Base-by-base conservation (phyloP, 2,888 invertebrate species). In the Lasioglossum leucozonium region DNA sequence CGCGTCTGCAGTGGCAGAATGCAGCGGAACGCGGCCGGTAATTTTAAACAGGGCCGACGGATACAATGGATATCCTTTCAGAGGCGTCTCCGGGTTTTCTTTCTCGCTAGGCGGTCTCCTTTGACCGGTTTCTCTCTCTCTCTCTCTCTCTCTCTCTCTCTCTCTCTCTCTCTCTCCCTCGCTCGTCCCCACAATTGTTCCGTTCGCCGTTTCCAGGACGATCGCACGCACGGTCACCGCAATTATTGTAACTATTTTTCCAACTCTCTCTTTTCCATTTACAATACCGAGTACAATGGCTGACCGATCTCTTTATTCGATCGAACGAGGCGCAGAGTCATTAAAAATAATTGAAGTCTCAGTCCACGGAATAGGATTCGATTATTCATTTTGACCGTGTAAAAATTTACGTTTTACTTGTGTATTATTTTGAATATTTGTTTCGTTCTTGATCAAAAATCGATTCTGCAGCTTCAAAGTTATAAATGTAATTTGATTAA, bases 11-110 rank as follows among this genome's bases (percentile, higher is more conserved):
- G 69, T 34, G 58, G 42, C 73, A 42, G 77, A 84, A 81, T 55
- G 77, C 71, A 42, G 0, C 55, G 37, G 58, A 55, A 42, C 55
- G 71, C 76, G 58, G 65, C 22, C 81, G 62, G 72, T 86, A 86
- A 86, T 86, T 86, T 86, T 75, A 67, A 86, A 86, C 40, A 74
- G 42, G 65, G 30, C 72, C 69, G 42, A 26, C 79, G 79, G 79
- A 78, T 75, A 79, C 74, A 84, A 79, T 77, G 67, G 84, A 83
- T 81, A 81, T 72, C 81, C 81, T 42, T 69, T 69, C 77, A 77
- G 51, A 69, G 40, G n/a, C 47, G 40, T 69, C 51, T 67, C 47
- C 51, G 34, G 47, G 37, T 26, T 77, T 69, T 37, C 37, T 67
- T 69, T 37, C 22, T 11, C 26, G 4, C 47, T 16, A 13, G 18